Conservation (phyloP, 2,797 vertebrate genomes). For the Neopelma chrysocephalum region DNA sequence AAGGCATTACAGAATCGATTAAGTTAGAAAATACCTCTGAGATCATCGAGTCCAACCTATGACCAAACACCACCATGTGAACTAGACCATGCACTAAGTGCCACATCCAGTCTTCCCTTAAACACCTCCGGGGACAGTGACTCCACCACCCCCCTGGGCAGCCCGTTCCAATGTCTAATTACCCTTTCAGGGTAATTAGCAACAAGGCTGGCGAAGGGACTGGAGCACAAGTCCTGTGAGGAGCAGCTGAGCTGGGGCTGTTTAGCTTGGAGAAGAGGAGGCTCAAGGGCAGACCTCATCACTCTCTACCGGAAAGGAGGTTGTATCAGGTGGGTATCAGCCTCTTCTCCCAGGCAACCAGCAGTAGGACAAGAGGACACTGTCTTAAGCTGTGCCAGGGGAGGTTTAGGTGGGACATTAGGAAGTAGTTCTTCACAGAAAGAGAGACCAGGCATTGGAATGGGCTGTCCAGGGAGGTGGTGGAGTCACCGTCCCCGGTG, state of each 20-base stretch:
- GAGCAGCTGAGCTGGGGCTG: not conserved
- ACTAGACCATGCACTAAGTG: too few species aligned
- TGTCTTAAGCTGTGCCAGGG: not conserved
- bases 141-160: not conserved
- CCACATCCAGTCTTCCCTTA: too few species aligned
- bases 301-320: not conserved
- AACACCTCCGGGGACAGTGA: accelerated
- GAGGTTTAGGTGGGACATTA: not conserved
- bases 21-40: not conserved
- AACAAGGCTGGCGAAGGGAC: too few species aligned
- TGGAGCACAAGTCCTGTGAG: too few species aligned
- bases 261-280: not conserved
- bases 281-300: not conserved
- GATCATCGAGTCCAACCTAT: accelerated
- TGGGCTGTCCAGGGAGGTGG: not conserved
- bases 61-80: not conserved
- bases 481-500: not conserved
- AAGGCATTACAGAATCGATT: not conserved
- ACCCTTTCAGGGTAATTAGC: too few species aligned
- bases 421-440: not conserved
- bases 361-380: not conserved
- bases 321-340: not conserved
- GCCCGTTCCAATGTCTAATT: not conserved
- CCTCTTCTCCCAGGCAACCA: not conserved
- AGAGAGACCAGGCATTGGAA: not conserved